Percentiles rank a stretch among this genome's conserved stretches.
These are phyloP conservation scores for Spongilla lacustris DNA, from an alignment of 37 sponge, comb jelly and placozoan species.

Conservation along the genomic window DNA sequence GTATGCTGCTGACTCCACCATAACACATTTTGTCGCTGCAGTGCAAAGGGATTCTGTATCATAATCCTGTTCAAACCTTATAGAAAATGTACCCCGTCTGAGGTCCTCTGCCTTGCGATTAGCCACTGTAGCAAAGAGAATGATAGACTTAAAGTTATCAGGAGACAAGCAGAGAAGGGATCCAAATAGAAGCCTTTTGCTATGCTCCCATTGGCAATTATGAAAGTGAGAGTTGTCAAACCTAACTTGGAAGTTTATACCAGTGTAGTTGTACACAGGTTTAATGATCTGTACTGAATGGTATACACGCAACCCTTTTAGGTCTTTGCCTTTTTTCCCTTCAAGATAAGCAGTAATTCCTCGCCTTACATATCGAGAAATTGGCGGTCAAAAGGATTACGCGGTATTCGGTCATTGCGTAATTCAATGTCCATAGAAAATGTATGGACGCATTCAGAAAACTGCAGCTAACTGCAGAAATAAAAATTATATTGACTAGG, in stretches of 20 bases:
- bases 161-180: conserved; percentile 86
- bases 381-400: no score
- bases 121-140: conserved; percentile 82
- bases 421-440: no score
- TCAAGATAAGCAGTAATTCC: conserved; percentile 60
- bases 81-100: conserved; percentile 33
- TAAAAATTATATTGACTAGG: no score
- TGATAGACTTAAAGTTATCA: conserved; percentile 23
- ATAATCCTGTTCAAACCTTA: conserved; percentile 44
- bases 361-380: no score
- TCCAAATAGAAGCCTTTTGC: conserved; percentile 78
- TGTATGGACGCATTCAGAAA: no score
- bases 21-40: conserved; percentile 16
- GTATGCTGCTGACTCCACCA: conserved; percentile 86
- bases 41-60: neutral
- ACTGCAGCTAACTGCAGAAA: no score
- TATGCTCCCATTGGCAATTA: conserved; percentile 64
- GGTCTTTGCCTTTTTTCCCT: conserved; percentile 15
- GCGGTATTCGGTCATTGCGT: no score
- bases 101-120: conserved; percentile 60
- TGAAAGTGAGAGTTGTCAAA: conserved; percentile 53
- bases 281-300: conserved; percentile 45
- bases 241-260: conserved; percentile 55
- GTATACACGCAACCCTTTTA: conserved; percentile 68
- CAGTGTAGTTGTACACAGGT: conserved; percentile 27